Conservation (phyloP, 1,140 invertebrate species). For the Solenopsis fugax region DNA sequence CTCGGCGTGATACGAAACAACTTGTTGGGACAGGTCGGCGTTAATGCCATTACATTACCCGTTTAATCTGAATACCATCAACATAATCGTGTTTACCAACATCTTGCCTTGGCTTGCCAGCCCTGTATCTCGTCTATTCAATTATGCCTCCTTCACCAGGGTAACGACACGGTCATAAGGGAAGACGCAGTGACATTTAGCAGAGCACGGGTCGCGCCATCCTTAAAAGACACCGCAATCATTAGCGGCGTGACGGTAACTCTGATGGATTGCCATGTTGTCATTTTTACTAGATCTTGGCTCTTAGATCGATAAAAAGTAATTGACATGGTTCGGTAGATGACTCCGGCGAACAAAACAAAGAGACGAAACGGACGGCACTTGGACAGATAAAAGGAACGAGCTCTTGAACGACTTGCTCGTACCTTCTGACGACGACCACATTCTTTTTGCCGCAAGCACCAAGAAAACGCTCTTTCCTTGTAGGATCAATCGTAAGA, state of each 20-base stretch:
- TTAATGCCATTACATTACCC: slow-evolving; percentile 61
- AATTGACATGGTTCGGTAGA: not conserved
- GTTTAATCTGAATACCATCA: slow-evolving; percentile 62
- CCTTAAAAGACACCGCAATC: slow-evolving; percentile 2
- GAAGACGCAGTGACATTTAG: slow-evolving; percentile 29
- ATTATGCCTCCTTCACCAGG: slow-evolving; percentile 44
- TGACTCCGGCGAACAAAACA: not conserved
- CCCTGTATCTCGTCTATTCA: slow-evolving; percentile 41
- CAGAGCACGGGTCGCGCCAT: not conserved
- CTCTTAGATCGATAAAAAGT: not conserved
- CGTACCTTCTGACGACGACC: not conserved
- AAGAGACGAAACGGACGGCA: not conserved
- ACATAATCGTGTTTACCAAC: slow-evolving; percentile 66
- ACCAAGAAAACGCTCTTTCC: slow-evolving; percentile 10
- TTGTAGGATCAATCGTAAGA: slow-evolving; percentile 42
- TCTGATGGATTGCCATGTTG: slow-evolving; percentile 18
- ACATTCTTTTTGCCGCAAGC: slow-evolving; percentile 7
- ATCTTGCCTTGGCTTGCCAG: slow-evolving; percentile 33
- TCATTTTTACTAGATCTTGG: not conserved
- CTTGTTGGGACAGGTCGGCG: slow-evolving; percentile 30
- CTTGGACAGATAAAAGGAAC: slow-evolving; percentile 44
- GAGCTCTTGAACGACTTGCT: not conserved
- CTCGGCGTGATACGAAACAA: slow-evolving; percentile 17
- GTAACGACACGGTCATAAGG: slow-evolving; percentile 18
- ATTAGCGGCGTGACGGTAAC: not conserved